phyloP scores from a whole-genome alignment of 2,888 invertebrate species.

The Amaurobius ferox region DNA sequence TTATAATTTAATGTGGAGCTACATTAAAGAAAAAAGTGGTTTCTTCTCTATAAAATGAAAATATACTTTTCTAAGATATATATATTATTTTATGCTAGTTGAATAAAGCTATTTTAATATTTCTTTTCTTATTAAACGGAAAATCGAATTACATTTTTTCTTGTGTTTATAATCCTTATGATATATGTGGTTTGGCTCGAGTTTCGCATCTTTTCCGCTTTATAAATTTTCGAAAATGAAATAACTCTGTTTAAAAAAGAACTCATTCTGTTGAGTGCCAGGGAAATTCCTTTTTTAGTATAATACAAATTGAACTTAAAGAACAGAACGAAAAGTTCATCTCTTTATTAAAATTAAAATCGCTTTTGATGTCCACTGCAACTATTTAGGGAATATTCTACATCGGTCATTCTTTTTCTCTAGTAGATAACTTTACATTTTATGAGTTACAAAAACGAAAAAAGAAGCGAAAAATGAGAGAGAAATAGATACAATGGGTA shows the following conservation, averaged over 20 bases:
- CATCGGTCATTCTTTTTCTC: neutral
- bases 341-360: slow-evolving; percentile 2
- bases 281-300: neutral
- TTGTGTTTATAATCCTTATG: too few species aligned
- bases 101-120: too few species aligned
- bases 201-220: neutral
- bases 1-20: too few species aligned
- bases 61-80: too few species aligned
- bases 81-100: too few species aligned
- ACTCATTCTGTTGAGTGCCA: neutral
- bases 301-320: neutral
- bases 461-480: slow-evolving; percentile 32
- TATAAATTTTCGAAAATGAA: neutral
- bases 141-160: too few species aligned
- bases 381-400: neutral
- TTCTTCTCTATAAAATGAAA: too few species aligned
- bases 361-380: neutral
- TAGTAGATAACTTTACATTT: slow-evolving; percentile 9
- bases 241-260: neutral
- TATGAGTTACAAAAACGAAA: slow-evolving; percentile 24
- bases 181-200: too few species aligned
- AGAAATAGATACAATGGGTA: slow-evolving; percentile 25
- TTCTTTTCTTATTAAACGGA: too few species aligned
- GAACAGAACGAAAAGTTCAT: neutral
- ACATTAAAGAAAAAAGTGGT: too few species aligned